A percentile compares a stretch with the other conserved stretches of the same genome.
phyloP scores from a whole-genome alignment of 2,113 vertebrate species.

The Oreochromis aureus region DNA sequence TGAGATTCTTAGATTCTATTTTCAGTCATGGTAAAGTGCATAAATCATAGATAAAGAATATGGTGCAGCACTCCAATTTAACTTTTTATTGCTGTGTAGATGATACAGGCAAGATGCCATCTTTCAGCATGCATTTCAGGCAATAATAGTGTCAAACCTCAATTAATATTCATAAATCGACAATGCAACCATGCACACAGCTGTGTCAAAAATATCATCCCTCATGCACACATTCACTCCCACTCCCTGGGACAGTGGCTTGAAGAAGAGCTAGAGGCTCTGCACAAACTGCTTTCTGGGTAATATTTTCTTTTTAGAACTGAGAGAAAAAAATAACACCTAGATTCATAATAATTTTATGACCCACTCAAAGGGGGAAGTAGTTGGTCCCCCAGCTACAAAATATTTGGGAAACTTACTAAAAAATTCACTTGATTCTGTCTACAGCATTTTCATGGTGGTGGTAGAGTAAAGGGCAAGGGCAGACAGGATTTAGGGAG shows the following conservation, averaged over 20 bases:
- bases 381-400: constrained; percentile 3
- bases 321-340: not conserved
- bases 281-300: constrained; percentile 3
- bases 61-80: constrained; percentile 50
- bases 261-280: constrained; percentile 13
- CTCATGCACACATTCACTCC: constrained; percentile 18
- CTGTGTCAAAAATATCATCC: constrained; percentile 37
- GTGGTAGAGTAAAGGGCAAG: not conserved
- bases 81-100: constrained; percentile 45
- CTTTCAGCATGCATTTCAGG: constrained; percentile 49
- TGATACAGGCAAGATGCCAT: constrained; percentile 49
- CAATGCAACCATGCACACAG: constrained; percentile 27
- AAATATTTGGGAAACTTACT: constrained; percentile 6
- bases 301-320: constrained; percentile 10
- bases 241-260: not conserved
- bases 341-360: constrained; percentile 45
- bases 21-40: not conserved
- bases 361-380: not conserved
- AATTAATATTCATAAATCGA: constrained; percentile 67
- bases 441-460: not conserved
- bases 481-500: not conserved
- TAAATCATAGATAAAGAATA: constrained; percentile 48
- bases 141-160: constrained; percentile 61
- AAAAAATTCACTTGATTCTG: constrained; percentile 2
- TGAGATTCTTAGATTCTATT: constrained; percentile 15